Evolutionary conservation across 1,140 invertebrate species (phyloP).

Genomic region (Sarcophaga peregrina): DNA sequence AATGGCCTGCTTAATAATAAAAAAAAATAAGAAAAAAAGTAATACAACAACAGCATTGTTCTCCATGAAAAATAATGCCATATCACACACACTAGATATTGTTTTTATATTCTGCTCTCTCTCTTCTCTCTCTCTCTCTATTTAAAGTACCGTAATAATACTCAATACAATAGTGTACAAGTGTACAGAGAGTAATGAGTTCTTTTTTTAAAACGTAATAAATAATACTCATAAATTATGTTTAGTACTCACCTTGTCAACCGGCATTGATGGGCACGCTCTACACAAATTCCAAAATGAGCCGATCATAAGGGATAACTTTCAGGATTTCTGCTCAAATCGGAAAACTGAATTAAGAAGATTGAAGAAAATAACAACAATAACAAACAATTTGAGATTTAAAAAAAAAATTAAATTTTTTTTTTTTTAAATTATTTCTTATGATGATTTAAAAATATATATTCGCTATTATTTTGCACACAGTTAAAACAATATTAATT

Average conservation of each 20-base stretch:
- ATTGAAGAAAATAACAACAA: conserved; percentile 35
- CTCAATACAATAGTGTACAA: no score
- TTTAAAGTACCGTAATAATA: no score
- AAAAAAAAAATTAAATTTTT: neutral
- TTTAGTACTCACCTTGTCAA: conserved; percentile 83
- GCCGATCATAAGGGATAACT: conserved; percentile 81
- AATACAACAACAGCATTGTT: no score
- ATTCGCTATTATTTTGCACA: neutral
- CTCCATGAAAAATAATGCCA: no score
- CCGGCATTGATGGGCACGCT: conserved; percentile 91
- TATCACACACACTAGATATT: no score
- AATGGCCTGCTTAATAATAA: conserved; percentile 34
- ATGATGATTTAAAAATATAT: neutral
- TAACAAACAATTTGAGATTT: conserved; percentile 25
- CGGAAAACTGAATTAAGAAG: conserved; percentile 23
- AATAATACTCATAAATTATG: neutral
- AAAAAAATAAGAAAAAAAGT: conserved; percentile 8
- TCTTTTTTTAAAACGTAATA: no score
- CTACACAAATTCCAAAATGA: conserved; percentile 94
- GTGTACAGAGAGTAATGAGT: no score
- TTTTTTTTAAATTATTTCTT: conserved; percentile 3
- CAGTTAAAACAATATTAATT: neutral
- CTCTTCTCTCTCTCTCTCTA: no score
- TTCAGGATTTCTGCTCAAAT: conserved; percentile 42
- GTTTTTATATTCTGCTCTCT: no score